These are phyloP conservation scores for Ctenochaetus hawaiiensis DNA, from an alignment of 2,797 vertebrate species.

Conservation along the genomic window DNA sequence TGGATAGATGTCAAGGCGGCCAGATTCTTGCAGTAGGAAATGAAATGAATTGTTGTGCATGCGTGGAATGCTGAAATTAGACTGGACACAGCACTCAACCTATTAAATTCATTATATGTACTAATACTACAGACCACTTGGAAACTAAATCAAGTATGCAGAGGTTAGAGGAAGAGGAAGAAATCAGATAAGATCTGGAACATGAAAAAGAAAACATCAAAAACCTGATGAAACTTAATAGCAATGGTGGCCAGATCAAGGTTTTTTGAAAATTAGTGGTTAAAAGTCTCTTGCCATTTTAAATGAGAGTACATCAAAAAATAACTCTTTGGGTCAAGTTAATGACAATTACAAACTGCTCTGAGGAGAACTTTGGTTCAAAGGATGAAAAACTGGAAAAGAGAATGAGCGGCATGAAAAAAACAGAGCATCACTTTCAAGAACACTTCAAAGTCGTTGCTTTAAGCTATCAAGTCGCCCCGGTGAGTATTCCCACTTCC, in stretches of 20 bases:
- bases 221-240: background rate
- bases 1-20: no score
- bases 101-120: no score
- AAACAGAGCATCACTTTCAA: constrained; percentile 29
- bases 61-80: no score
- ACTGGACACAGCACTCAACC: no score
- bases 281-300: background rate
- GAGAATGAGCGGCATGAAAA: constrained; percentile 17
- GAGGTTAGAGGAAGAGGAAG: background rate
- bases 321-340: constrained; percentile 3
- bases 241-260: background rate
- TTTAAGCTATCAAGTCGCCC: constrained; percentile 9
- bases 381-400: constrained; percentile 26
- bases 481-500: background rate
- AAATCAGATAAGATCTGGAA: background rate
- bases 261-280: background rate
- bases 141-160: background rate
- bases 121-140: background rate
- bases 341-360: constrained; percentile 20
- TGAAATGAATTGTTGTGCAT: no score
- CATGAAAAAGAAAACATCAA: no score
- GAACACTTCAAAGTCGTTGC: constrained; percentile 49
- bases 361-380: constrained; percentile 19
- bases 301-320: background rate
- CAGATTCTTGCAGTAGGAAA: no score